Percentiles rank a stretch among this genome's conserved stretches.
Conservation (phyloP, 2,113 vertebrate genomes). For the Lepus europaeus region DNA sequence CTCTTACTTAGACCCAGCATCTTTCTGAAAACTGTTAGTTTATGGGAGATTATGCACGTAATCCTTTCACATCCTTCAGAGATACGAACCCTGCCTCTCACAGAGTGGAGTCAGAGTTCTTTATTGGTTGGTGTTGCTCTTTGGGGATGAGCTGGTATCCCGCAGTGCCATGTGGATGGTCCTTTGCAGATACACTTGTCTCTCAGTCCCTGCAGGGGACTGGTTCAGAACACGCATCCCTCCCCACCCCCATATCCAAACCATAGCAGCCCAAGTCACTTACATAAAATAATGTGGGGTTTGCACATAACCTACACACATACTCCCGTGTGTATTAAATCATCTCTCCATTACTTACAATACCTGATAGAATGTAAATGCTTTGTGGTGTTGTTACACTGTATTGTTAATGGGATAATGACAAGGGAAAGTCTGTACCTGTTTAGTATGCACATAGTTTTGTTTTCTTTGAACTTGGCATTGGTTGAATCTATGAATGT, state of each 20-base stretch:
- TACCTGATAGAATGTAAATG: no score
- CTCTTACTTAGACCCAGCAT: constrained; percentile 30
- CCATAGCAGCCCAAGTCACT: neutral
- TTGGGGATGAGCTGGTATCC: neutral
- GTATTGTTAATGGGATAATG: no score
- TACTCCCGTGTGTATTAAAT: no score
- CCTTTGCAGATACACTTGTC: no score
- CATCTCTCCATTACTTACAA: no score
- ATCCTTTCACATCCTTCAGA: neutral
- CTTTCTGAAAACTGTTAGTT: constrained; percentile 11
- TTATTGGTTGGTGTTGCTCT: neutral
- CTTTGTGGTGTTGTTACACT: no score
- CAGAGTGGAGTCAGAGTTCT: neutral
- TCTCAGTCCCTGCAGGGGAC: neutral
- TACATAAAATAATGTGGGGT: neutral
- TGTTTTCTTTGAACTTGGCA: neutral
- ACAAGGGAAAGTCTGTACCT: no score
- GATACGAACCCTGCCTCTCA: neutral
- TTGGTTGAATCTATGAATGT: neutral
- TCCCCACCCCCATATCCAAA: neutral
- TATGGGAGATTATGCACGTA: constrained; percentile 15
- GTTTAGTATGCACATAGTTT: neutral
- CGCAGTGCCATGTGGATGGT: neutral
- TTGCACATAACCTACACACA: neutral
- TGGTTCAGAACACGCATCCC: neutral